Evolutionary conservation across 2,113 vertebrate genomes (phyloP).

Genomic region (Bos javanicus): DNA sequence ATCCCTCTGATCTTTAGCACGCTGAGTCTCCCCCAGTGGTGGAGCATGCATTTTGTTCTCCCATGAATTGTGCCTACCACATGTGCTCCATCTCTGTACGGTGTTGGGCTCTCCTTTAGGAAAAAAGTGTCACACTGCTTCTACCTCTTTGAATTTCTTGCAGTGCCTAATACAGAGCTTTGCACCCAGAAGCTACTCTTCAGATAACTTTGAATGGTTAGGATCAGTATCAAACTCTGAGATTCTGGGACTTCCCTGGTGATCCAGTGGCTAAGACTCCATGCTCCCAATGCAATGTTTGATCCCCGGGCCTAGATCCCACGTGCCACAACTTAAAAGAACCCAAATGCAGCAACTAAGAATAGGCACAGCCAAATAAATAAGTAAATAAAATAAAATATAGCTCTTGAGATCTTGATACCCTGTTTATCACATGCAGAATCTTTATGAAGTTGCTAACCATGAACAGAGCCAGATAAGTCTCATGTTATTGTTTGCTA

Average conservation of each 20-base stretch:
- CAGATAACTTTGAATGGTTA: background rate
- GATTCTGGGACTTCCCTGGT: background rate
- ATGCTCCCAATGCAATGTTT: background rate
- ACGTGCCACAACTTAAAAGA: background rate
- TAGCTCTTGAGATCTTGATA: background rate
- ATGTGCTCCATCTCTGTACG: background rate
- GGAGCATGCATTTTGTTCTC: background rate
- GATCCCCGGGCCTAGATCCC: background rate
- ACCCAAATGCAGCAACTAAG: background rate
- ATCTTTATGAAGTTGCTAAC: background rate
- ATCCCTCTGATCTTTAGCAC: background rate
- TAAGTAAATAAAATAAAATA: background rate
- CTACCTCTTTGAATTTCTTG: background rate
- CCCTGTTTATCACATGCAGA: background rate
- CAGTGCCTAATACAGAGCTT: background rate
- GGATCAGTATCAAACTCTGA: background rate
- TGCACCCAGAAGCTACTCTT: background rate
- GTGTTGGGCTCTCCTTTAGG: background rate
- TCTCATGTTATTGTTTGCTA: background rate
- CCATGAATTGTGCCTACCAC: too few relatives aligned
- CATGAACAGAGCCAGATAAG: background rate
- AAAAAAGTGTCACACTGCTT: background rate
- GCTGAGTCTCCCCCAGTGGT: background rate
- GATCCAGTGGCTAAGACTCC: background rate
- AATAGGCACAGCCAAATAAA: background rate